A percentile compares a stretch with the other conserved stretches of the same genome.
These are phyloP conservation scores for Odontocerum albicorne DNA, from an alignment of 2,888 invertebrate species.

Conservation along the genomic window DNA sequence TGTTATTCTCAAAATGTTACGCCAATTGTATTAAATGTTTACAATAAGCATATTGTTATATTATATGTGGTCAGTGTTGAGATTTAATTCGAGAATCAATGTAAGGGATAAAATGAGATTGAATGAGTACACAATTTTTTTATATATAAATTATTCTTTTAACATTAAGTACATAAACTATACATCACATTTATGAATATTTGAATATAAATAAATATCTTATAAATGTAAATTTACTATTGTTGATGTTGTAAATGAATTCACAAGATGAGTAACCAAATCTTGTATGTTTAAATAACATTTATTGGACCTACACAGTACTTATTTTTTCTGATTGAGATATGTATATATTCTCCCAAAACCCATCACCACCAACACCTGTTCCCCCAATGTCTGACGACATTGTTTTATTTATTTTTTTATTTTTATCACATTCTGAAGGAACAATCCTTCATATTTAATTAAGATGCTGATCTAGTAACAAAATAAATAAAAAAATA, in stretches of 20 bases:
- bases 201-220: constrained; percentile 16
- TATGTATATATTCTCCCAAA: constrained; percentile 4
- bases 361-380: constrained; percentile 30
- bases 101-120: constrained; percentile 1
- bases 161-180: constrained; percentile 7
- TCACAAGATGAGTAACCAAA: constrained; percentile 3
- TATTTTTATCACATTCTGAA: constrained; percentile 21
- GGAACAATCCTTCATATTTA: constrained; percentile 10
- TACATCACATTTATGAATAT: constrained; percentile 24
- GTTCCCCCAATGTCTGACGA: constrained; percentile 6
- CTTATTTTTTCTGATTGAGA: constrained; percentile 4
- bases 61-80: constrained; percentile 25
- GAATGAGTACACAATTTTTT: constrained; percentile 24
- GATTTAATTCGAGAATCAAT: not conserved
- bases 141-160: constrained; percentile 26
- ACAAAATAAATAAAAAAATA: too few species aligned
- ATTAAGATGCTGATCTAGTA: constrained; percentile 14
- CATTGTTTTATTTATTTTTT: constrained; percentile 8
- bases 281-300: constrained; percentile 25
- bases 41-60: constrained; percentile 19
- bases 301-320: constrained; percentile 11
- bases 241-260: constrained; percentile 32
- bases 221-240: constrained; percentile 22
- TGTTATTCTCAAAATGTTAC: constrained; percentile 15
- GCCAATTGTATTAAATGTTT: constrained; percentile 24